phyloP scores from a whole-genome alignment of 2,113 vertebrate genomes.

The Anguilla rostrata region DNA sequence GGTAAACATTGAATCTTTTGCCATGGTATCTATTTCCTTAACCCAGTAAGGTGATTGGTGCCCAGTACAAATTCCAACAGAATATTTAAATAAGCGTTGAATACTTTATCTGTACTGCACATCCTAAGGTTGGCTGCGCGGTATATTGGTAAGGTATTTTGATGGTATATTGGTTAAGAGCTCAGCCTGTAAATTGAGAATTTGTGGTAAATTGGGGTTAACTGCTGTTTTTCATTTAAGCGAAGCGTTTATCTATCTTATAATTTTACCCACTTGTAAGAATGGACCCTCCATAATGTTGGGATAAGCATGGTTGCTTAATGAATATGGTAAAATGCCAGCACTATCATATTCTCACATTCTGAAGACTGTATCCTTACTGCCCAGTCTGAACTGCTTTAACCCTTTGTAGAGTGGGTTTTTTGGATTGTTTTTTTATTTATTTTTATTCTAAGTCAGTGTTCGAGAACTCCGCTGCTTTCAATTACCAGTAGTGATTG shows the following conservation, averaged over 20 bases:
- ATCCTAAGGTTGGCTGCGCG: neutral
- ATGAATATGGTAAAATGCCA: neutral
- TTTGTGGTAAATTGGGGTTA: neutral
- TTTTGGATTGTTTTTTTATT: too few relatives aligned
- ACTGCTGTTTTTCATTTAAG: neutral
- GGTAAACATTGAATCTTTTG: neutral
- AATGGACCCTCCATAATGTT: neutral
- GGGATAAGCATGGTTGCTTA: neutral
- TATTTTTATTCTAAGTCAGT: too few relatives aligned
- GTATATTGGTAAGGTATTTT: neutral
- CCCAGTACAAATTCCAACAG: neutral
- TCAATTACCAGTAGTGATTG: too few relatives aligned
- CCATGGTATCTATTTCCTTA: neutral
- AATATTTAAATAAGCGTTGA: neutral
- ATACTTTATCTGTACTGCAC: neutral
- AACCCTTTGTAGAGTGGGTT: too few relatives aligned
- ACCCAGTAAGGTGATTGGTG: neutral
- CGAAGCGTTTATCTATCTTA: neutral
- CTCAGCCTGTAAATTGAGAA: too few relatives aligned
- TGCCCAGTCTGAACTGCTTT: too few relatives aligned
- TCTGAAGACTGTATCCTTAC: too few relatives aligned
- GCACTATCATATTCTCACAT: too few relatives aligned
- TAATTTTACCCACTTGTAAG: neutral
- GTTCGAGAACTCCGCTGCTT: too few relatives aligned
- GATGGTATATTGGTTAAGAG: neutral